Evolutionary conservation across 2,113 vertebrate genomes (phyloP), one percentile per base, ranked within the genome.

Genomic region (Mellivora capensis): DNA sequence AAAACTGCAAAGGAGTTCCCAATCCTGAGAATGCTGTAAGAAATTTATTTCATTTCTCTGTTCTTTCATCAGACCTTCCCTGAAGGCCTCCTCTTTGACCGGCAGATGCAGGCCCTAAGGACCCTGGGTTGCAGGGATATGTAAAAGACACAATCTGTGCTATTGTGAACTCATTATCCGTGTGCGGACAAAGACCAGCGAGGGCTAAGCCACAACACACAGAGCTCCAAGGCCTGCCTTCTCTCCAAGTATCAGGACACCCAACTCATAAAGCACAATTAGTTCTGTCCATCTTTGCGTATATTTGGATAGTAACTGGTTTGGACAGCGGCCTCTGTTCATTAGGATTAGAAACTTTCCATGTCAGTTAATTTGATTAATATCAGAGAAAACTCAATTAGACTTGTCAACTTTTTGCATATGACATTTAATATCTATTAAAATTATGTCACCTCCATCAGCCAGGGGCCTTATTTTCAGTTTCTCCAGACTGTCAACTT

Each of bases 371-470:
- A 98, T 97, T 98, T 98, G 97, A 98, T 98, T 98, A 99, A 98
- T 97, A 98, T 98, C 97, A 98, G 98, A 98, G 92, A 98, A 98
- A 98, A 97, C 79, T 91, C 96, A 97, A 98, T 98, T 98, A 98
- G 95, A 92, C 82, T 90, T 98, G 90, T 97, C 98, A 96, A 98
- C 49, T 77, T 79, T 97, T 98, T 98, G 95, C 97, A 97, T 96
- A 90, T 71, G 83, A 97, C 93, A 90, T 98, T 98, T 93, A 98
- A 97, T 98, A 98, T 98, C 91, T 96, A 98, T 98, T 96, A 98
- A 98, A 98, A 80, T 47, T 25, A 94, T 98, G 98, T 98, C 98
- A 98, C 96, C 97, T 98, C 91, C 83, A 97, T 83, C 86, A 95
- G 49, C 61, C 90, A 82, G 93, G 39, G 79, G 49, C 61, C 90